Evolutionary conservation across 2,113 vertebrate genomes (phyloP), one percentile per base, ranked within the genome.

Genomic region (Cisticola juncidis): DNA sequence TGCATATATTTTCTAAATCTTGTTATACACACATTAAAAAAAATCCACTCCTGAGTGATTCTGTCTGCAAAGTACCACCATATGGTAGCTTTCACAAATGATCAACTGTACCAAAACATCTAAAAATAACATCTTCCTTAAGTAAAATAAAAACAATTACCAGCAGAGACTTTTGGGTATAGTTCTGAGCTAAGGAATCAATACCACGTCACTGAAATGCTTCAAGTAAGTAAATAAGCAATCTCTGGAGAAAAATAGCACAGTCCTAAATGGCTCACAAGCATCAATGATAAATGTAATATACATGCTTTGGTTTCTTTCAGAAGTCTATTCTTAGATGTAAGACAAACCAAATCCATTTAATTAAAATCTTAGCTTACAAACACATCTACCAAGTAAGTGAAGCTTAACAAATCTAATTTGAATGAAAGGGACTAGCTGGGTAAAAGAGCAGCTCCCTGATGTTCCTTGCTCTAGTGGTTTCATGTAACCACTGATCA

Each of bases 401-500:
- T n/a, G 94, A 97, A 93, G 92, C 89, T 96, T 95, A 96, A 94
- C 91, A 93, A 97, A 95, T 90, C 90, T 95, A 96, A 91, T 94
- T 81, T 84, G 86, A 97, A 95, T 90, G 86, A 94, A 96, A 96
- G 47, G 29, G 71, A 84, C 93, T 56, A 71, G 95, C 94, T 81
- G 85, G 62, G 85, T 96, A 96, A 93, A 96, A 96, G 87, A 97
- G 81, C 90, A 88, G 68, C 77, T 96, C 72, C 78, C 89, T 33
- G 23, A 82, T 88, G 94, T 96, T 95, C 81, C 83, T 95, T 95
- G 94, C 89, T 94, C 86, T 81, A 81, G 92, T 89, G 92, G 83
- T 97, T 97, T 97, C 97, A 91, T 83, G 90, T 90, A 97, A 97
- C 92, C 97, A 94, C 82, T 81, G 80, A 97, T 98, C 98, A 97